These are phyloP conservation scores for Chironomus tentans DNA, from an alignment of 2,888 invertebrate genomes.

Conservation along the genomic window DNA sequence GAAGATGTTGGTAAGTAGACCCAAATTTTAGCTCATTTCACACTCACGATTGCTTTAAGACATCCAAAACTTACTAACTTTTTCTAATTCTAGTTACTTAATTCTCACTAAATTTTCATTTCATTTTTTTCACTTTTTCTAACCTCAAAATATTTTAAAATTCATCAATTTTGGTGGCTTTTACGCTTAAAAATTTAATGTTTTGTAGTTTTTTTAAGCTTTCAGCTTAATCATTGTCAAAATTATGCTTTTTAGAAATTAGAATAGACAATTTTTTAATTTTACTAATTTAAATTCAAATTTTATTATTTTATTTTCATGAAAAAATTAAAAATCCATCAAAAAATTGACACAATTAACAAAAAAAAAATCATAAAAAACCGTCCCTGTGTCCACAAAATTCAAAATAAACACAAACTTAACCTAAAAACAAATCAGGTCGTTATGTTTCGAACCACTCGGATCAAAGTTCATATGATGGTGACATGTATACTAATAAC, in stretches of 20 bases:
- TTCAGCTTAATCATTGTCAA: background rate
- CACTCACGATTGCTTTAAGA: too few relatives aligned
- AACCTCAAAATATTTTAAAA: background rate
- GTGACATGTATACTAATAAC: background rate
- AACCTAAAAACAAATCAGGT: background rate
- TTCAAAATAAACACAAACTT: too few relatives aligned
- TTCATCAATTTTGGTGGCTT: background rate
- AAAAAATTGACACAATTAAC: background rate
- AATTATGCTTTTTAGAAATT: background rate
- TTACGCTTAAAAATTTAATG: background rate
- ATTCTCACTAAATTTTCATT: background rate
- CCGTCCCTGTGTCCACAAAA: background rate
- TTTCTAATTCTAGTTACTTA: too few relatives aligned
- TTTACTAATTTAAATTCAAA: background rate
- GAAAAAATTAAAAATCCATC: background rate
- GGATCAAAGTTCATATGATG: conserved; percentile 22
- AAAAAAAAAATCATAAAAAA: too few relatives aligned
- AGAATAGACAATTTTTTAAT: background rate
- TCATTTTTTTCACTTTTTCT: background rate
- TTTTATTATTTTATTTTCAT: background rate
- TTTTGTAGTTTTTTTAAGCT: background rate
- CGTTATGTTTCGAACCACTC: background rate
- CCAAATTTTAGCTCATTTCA: too few relatives aligned
- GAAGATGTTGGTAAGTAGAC: too few relatives aligned
- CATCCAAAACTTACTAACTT: too few relatives aligned